Evolutionary conservation across 2,797 vertebrate species (phyloP), one percentile per base, ranked within the genome.

Genomic region (Hypotaenidia philippensis): DNA sequence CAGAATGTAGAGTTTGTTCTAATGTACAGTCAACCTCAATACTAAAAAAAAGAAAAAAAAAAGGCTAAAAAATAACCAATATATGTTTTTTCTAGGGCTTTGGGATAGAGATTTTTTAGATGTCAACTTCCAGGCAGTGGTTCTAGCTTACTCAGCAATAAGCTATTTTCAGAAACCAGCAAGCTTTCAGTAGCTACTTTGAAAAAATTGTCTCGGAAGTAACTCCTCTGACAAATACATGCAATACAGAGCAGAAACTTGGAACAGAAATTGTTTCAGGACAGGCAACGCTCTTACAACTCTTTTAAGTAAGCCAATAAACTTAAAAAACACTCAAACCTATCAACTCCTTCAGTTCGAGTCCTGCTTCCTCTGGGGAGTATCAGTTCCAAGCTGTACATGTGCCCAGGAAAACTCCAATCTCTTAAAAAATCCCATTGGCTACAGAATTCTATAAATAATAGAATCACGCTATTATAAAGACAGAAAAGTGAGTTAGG

Each of bases 231-330:
- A 89, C 65, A 95, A 80, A 27, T 32, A 74, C 5, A 3, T 17
- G 38, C 31, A 83, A 34, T 47, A 20, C 68, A 81, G 78, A 71
- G 53, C 32, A 87, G 14, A 87, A 93, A 77, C 10, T 41, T 63
- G 29, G 53, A 89, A 81, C 16, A 81, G 29, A 92, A 89, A 63
- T 71, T 52, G 41, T 92, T 94, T 93, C 55, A 87, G 82, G 45
- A 61, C 32, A 84, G 64, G 68, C 1, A 2, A 88, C 41, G 41
- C 45, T 4, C 14, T 16, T 75, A 34, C 21, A 38, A 89, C 53
- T 85, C 61, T 85, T 41, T 81, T 34, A 91, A 87, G 69, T 70
- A 93, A 87, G 31, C 64, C 75, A 79, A 89, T 47, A 82, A 91
- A 68, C 45, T 75, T 60, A 4, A 87, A 92, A 91, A 91, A 69